phyloP scores from a whole-genome alignment of 1,140 invertebrate genomes.

The Ceratitis capitata region DNA sequence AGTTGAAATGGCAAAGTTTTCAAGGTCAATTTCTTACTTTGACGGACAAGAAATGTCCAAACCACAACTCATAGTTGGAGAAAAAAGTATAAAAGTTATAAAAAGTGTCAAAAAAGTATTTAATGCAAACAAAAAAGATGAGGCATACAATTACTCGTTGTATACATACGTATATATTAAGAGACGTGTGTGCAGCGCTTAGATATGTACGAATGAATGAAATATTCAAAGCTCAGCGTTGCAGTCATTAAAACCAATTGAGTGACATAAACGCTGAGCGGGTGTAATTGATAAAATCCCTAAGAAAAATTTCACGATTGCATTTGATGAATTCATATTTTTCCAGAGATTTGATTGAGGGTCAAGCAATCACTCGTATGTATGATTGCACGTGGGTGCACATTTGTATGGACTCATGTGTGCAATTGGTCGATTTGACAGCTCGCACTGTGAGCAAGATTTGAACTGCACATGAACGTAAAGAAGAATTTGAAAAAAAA shows the following conservation, averaged over 20 bases:
- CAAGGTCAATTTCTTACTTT: neutral
- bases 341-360: no score
- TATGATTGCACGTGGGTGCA: neutral
- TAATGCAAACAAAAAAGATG: no score
- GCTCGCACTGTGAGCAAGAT: neutral
- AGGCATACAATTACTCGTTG: neutral
- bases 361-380: neutral
- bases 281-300: neutral
- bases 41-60: neutral
- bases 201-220: neutral
- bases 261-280: slow-evolving; percentile 23
- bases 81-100: neutral
- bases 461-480: neutral
- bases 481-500: neutral
- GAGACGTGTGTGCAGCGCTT: neutral
- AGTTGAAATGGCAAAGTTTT: neutral
- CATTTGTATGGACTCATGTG: neutral
- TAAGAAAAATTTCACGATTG: neutral
- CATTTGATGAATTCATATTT: neutral
- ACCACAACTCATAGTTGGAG: neutral
- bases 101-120: neutral
- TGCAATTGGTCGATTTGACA: neutral
- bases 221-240: neutral
- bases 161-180: neutral
- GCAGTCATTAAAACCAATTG: slow-evolving; percentile 28